Conservation (phyloP, 2,113 vertebrate genomes). For the Leuciscus idus region DNA sequence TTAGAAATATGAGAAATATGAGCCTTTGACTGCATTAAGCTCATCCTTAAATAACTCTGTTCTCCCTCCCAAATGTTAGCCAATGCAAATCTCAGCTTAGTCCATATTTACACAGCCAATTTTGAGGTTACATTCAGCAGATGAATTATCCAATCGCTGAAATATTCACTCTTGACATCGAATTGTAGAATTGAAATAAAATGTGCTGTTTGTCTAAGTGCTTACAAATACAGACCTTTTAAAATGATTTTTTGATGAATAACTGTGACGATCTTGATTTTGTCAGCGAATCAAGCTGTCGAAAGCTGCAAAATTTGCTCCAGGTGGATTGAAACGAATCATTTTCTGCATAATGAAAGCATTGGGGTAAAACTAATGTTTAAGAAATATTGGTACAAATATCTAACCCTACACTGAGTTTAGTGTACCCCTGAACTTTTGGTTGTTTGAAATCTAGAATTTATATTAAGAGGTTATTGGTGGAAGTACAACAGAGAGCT, state of each 20-base stretch:
- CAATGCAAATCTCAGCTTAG: constrained; percentile 64
- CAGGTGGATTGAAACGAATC: background rate
- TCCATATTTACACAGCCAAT: constrained; percentile 59
- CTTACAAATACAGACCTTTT: constrained; percentile 37
- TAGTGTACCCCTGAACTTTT: background rate
- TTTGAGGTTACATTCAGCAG: constrained; percentile 56
- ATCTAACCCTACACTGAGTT: background rate
- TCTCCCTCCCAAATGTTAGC: constrained; percentile 59
- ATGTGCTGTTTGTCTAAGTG: constrained; percentile 48
- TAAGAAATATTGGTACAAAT: background rate
- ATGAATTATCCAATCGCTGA: constrained; percentile 44
- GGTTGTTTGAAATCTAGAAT: background rate
- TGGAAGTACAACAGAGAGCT: background rate
- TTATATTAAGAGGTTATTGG: background rate
- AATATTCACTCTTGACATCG: constrained; percentile 56
- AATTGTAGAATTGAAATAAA: constrained; percentile 42
- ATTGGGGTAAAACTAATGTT: background rate
- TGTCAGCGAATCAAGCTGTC: constrained; percentile 6
- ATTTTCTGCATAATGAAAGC: background rate
- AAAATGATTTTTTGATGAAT: constrained; percentile 20
- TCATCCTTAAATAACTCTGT: constrained; percentile 57
- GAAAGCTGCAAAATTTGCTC: background rate
- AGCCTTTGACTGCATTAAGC: constrained; percentile 52
- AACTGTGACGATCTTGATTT: constrained; percentile 10
- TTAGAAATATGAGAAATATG: constrained; percentile 22